phyloP scores from a whole-genome alignment of 2,113 vertebrate genomes.

The Callopanchax toddi region DNA sequence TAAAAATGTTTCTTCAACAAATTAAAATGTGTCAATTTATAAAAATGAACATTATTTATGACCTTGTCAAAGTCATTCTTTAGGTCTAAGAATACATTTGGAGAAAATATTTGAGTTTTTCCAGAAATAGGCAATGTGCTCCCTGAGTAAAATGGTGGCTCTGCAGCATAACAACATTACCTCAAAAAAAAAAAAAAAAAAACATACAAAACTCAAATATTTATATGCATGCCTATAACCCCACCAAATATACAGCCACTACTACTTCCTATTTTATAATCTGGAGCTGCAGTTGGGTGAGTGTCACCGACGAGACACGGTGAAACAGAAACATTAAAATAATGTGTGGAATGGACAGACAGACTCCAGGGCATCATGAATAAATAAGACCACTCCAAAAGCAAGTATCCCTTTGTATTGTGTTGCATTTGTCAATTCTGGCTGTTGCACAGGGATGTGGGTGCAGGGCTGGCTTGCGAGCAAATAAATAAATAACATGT shows the following conservation, averaged over 20 bases:
- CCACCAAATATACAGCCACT: neutral
- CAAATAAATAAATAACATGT: conserved; percentile 72
- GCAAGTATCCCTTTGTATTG: conserved; percentile 56
- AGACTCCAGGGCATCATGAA: conserved; percentile 76
- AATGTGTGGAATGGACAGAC: conserved; percentile 67
- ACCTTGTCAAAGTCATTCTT: too few species aligned
- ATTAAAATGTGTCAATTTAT: too few species aligned
- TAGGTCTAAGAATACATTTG: too few species aligned
- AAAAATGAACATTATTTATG: too few species aligned
- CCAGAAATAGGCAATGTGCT: too few species aligned
- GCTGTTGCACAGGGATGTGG: conserved; percentile 43
- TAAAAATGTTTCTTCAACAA: too few species aligned
- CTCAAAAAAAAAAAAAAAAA: too few species aligned
- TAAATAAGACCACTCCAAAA: conserved; percentile 71
- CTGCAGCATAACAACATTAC: too few species aligned
- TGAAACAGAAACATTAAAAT: conserved; percentile 72
- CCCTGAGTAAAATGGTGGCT: too few species aligned
- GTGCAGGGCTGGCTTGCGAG: conserved; percentile 47
- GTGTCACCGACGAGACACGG: conserved; percentile 48
- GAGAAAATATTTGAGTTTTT: too few species aligned
- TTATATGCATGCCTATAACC: conserved; percentile 2
- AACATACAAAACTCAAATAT: neutral
- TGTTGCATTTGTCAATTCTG: conserved; percentile 67
- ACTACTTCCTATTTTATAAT: conserved; percentile 18
- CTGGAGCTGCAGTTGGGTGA: conserved; percentile 44